Base-by-base conservation (phyloP, 2,888 invertebrate genomes). In the Eristalinus sepulchralis region DNA sequence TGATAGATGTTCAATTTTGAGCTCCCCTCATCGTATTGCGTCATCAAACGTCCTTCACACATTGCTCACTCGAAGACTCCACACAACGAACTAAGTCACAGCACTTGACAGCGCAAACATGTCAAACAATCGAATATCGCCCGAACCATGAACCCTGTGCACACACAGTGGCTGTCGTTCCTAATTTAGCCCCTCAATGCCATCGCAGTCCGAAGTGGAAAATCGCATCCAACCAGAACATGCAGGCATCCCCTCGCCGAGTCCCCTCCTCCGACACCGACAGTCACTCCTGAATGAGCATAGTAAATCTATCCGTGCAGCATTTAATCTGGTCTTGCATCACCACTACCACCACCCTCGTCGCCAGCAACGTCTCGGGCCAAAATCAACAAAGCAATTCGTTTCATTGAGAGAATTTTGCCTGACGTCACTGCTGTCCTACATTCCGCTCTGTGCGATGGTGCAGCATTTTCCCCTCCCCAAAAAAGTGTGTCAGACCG, bases 391-490 rank as follows among this genome's bases (percentile, higher is more conserved):
- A 55, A 55, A 39, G 22, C n/a, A 20, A 31, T 13, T 22, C 31
- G 53, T 68, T 77, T 68, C 68, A 71, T 68, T 71, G 39, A 62
- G 78, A 71, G 31, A 71, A 57, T 17, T 9, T 11, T 17, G 33
- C 13, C 24, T 67, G 80, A 80, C 66, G 80, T 80, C 80, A 80
- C 55, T 1, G n/a, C n/a, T 80, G 80, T 36, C 72, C 79, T 79
- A 79, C 66, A 33, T 72, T 72, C 47, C 17, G 3, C n/a, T 27
- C 17, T 13, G 13, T 22, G 13, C 20, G 11, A 10, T 33, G 8
- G 60, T 53, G 59, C 76, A 76, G 9, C 66, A 27, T n/a, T 13
- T 33, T 13, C 22, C n/a, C 8, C 33, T 13, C 27, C n/a, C 64
- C n/a, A 34, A 68, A 34, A 34, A 31, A 31, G 47, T 47, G 47